These are phyloP conservation scores for Tenthredo scrophulariae DNA, from an alignment of 2,888 invertebrate genomes.

Conservation along the genomic window DNA sequence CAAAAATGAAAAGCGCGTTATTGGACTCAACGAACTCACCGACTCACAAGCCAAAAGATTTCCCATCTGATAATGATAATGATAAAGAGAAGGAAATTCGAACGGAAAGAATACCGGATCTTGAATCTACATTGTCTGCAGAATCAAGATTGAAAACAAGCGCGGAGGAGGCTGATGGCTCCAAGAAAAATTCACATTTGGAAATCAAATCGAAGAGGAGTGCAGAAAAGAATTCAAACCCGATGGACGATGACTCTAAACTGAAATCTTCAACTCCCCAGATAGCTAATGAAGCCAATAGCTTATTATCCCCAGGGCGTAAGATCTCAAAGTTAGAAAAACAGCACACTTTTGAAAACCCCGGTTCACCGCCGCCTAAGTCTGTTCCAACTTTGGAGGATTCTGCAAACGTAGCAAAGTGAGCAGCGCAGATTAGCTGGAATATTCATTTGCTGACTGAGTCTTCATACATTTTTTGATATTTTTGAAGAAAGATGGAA, in stretches of 20 bases:
- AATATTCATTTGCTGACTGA: background rate
- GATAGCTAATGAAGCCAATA: constrained; percentile 23
- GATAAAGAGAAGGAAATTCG: background rate
- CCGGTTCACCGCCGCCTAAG: constrained; percentile 51
- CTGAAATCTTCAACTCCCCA: constrained; percentile 32
- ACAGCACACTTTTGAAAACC: constrained; percentile 51
- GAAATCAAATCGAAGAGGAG: constrained; percentile 11
- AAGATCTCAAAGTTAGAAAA: constrained; percentile 24
- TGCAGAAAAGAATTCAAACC: background rate
- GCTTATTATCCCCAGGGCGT: background rate
- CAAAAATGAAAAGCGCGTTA: constrained; percentile 50
- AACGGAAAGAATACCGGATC: background rate
- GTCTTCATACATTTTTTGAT: background rate
- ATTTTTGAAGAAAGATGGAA: background rate
- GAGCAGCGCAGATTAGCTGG: background rate
- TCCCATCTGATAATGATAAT: background rate
- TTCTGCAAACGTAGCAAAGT: constrained; percentile 21
- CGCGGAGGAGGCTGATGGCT: background rate
- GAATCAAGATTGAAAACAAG: background rate
- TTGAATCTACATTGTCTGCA: constrained; percentile 4
- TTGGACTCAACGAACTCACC: constrained; percentile 48
- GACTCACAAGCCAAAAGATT: constrained; percentile 37
- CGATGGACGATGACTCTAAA: background rate
- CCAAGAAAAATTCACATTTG: background rate
- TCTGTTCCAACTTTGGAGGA: background rate